These are phyloP conservation scores for Sebastes aleutianus DNA, from an alignment of 2,797 vertebrate species.

Conservation along the genomic window DNA sequence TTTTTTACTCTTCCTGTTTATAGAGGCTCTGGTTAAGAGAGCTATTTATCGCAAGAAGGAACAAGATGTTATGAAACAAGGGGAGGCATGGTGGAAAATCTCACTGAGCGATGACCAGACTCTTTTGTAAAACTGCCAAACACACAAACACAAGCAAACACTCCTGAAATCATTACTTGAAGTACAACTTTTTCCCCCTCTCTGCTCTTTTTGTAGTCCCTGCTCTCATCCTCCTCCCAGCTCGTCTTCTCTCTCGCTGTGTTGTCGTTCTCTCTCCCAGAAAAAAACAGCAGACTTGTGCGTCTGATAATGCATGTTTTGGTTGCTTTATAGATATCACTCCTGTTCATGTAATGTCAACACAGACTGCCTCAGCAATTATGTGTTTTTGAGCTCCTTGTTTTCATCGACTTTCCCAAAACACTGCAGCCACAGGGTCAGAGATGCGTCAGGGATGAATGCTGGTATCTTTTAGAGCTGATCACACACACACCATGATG, in stretches of 20 bases:
- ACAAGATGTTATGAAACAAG: conserved; percentile 6
- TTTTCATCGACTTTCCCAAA: conserved; percentile 42
- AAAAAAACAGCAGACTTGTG: conserved; percentile 24
- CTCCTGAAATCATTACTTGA: background rate
- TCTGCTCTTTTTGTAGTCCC: conserved; percentile 3
- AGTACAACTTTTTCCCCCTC: conserved; percentile 12
- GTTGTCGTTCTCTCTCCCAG: background rate
- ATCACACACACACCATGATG: conserved; percentile 12
- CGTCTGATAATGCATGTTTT: conserved; percentile 22
- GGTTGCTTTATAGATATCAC: conserved; percentile 12
- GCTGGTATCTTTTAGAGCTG: conserved; percentile 32
- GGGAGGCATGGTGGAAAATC: background rate
- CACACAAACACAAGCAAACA: background rate
- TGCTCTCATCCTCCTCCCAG: background rate
- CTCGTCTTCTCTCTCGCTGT: background rate
- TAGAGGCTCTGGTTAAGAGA: background rate
- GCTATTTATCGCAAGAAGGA: background rate
- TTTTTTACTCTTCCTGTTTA: background rate
- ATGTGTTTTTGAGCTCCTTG: conserved; percentile 28
- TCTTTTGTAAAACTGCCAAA: background rate
- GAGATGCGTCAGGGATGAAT: conserved; percentile 28
- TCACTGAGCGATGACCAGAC: background rate
- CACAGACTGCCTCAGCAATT: conserved; percentile 18
- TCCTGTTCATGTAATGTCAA: conserved; percentile 8
- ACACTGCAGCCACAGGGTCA: conserved; percentile 29